Base-by-base conservation (phyloP, 2,113 vertebrate species). In the Neofelis nebulosa region DNA sequence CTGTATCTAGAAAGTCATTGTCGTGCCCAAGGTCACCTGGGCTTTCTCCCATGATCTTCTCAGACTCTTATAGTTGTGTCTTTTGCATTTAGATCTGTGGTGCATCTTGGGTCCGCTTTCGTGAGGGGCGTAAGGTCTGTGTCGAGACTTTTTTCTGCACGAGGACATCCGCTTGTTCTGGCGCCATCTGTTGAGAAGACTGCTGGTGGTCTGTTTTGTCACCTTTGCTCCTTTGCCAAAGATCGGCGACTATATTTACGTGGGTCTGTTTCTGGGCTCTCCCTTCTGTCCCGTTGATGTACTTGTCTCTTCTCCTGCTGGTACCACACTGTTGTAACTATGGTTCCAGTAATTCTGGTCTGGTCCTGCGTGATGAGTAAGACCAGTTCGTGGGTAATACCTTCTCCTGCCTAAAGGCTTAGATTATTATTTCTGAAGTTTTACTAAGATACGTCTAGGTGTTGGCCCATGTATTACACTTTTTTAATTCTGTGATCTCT, bases 361-460 rank as follows among this genome's bases (percentile, higher is more conserved):
- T 45, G 31, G 19, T 45, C 25, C n/a, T 73, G 21, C 1, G 7
- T 36, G 38, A 31, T 15, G 21, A 45, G 16, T 7, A 84, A 29
- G 21, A 11, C 27, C 41, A n/a, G 1, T 84, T 29, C 29, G 38
- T 48, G 63, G 38, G 31, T 45, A n/a, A 45, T 63, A 27, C 14
- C 27, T 29, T 84, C 68, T 74, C 45, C 38, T 50, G 23, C 23
- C 38, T 45, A 29, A 36, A 73, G 31, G 3, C 36, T 45, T 48
- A 16, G 25, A 76, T 57, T 38, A 8, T 71, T 41, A 8, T 74
- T 45, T 82, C 36, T 82, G 65, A 45, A n/a, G 12, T n/a, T 57
- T 71, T 82, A n/a, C 31, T 0, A 45, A 8, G 63, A 1, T 81
- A 45, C 0, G 1, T 25, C 65, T n/a, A 41, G 50, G 19, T 11